These are phyloP conservation scores for Penelope pileata DNA, from an alignment of 2,113 vertebrate species.

Conservation along the genomic window DNA sequence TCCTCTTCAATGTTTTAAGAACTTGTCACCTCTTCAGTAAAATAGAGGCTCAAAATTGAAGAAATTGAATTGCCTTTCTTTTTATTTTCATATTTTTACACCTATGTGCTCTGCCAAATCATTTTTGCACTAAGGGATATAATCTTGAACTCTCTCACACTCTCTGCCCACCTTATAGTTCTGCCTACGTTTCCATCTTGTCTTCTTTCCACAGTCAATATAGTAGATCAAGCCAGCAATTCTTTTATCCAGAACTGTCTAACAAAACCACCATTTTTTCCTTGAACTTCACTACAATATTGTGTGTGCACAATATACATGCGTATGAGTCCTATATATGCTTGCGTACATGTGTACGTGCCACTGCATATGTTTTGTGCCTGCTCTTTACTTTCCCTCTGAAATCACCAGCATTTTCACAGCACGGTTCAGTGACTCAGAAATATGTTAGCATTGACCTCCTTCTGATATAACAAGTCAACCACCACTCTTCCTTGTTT, in stretches of 20 bases:
- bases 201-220: slow-evolving; percentile 23
- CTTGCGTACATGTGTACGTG: background rate
- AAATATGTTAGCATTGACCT: background rate
- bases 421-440: background rate
- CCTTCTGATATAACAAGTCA: background rate
- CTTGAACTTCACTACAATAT: background rate
- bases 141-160: slow-evolving; percentile 2
- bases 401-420: background rate
- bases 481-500: background rate
- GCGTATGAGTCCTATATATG: rapidly evolving
- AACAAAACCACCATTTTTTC: background rate
- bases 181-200: slow-evolving; percentile 20
- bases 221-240: background rate
- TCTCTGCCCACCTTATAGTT: slow-evolving; percentile 26
- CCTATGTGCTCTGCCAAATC: slow-evolving; percentile 30
- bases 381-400: background rate
- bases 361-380: background rate
- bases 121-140: slow-evolving; percentile 9
- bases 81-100: slow-evolving; percentile 41
- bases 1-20: slow-evolving; percentile 31
- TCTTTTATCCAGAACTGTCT: background rate
- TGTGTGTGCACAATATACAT: too few species aligned
- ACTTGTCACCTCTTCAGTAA: slow-evolving; percentile 42
- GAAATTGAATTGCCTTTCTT: slow-evolving; percentile 11
- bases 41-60: slow-evolving; percentile 40